phyloP scores from a whole-genome alignment of 2,113 vertebrate species.

The Platanista minor region DNA sequence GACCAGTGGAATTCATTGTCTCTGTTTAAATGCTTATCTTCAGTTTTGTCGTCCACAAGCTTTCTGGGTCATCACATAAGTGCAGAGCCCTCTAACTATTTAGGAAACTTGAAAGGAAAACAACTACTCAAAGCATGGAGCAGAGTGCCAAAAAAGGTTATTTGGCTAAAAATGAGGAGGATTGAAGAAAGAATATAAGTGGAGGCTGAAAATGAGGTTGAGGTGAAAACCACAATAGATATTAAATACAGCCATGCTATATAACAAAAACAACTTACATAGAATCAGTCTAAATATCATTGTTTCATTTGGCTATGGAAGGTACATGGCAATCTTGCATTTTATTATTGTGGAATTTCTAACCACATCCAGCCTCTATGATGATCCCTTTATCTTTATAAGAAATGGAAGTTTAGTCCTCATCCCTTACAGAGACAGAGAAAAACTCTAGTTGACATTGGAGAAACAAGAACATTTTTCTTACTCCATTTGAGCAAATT shows the following conservation, averaged over 20 bases:
- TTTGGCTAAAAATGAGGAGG: not conserved
- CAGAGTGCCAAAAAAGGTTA: not conserved
- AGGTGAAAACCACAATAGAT: not conserved
- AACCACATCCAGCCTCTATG: not conserved
- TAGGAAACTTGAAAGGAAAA: constrained; percentile 12
- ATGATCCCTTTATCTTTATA: not conserved
- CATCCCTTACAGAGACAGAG: not conserved
- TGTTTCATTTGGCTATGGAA: not conserved
- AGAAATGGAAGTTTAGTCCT: not conserved
- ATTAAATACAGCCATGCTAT: not conserved
- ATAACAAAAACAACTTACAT: not conserved
- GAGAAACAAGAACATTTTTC: not conserved
- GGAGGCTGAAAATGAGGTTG: not conserved
- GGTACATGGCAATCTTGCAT: not conserved
- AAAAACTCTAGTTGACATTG: not conserved
- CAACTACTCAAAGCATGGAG: not conserved
- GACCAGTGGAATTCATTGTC: not conserved
- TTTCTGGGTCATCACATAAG: not conserved
- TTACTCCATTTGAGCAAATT: not conserved
- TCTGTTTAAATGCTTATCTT: not conserved
- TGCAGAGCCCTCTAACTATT: not conserved
- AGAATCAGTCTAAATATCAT: not conserved
- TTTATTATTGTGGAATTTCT: not conserved
- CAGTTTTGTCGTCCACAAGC: not conserved
- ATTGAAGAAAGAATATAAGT: not conserved